Conservation (phyloP, 1,140 invertebrate genomes). For the Drosophila novamexicana region DNA sequence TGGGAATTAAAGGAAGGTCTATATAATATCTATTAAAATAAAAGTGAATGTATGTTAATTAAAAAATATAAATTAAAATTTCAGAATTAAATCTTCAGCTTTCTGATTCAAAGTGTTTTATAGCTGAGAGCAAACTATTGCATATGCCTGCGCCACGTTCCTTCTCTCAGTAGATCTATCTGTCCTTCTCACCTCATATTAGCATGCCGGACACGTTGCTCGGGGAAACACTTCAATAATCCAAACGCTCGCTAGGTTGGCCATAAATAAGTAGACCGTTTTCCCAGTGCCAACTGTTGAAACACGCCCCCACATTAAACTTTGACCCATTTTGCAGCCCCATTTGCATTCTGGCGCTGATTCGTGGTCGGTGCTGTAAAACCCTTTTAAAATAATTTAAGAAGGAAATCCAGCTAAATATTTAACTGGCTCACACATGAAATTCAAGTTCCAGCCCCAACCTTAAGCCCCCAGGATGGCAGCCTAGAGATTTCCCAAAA, state of each 20-base stretch:
- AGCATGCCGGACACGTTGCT: conserved; percentile 35
- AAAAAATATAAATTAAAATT: too few species aligned
- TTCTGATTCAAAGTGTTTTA: too few species aligned
- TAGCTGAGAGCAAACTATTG: conserved; percentile 4
- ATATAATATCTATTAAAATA: too few species aligned
- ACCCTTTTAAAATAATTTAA: conserved; percentile 74
- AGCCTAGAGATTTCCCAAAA: conserved; percentile 10
- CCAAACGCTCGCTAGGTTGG: conserved; percentile 12
- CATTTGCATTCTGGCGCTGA: conserved; percentile 62
- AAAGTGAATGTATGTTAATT: too few species aligned
- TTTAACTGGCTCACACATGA: conserved; percentile 55
- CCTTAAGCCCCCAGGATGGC: conserved; percentile 7
- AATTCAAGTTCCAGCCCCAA: background rate
- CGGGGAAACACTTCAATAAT: conserved; percentile 29
- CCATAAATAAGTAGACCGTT: conserved; percentile 58
- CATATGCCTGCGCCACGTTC: background rate
- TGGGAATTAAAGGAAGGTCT: too few species aligned
- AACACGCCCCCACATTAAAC: conserved; percentile 63
- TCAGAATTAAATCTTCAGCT: background rate
- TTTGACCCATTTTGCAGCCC: conserved; percentile 66
- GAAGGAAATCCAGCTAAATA: conserved; percentile 70
- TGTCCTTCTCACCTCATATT: background rate
- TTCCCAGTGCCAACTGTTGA: conserved; percentile 4
- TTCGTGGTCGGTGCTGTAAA: conserved; percentile 28
- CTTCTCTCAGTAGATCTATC: background rate